Percentiles rank a stretch among this genome's conserved stretches.
phyloP scores from a whole-genome alignment of 2,888 invertebrate genomes.

The Microplitis deprimator region DNA sequence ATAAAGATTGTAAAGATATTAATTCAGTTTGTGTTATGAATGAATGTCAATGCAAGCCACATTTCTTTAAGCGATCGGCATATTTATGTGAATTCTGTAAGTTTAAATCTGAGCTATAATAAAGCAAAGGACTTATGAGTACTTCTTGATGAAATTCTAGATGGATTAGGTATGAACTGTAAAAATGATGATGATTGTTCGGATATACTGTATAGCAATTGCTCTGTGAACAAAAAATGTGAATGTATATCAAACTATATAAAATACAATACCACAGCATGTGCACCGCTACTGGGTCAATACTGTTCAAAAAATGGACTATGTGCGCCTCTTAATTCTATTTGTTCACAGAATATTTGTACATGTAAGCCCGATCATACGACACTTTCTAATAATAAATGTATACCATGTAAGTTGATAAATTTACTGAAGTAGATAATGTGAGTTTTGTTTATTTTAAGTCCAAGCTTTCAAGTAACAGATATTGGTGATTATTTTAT shows the following conservation, averaged over 20 bases:
- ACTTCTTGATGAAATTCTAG: neutral
- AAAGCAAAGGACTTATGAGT: neutral
- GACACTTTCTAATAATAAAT: neutral
- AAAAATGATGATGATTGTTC: neutral
- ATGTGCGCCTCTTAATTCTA: neutral
- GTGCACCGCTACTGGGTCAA: neutral
- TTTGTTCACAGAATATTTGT: neutral
- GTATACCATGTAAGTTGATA: neutral
- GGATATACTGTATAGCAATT: neutral
- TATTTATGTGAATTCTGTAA: neutral
- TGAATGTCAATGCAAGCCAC: neutral
- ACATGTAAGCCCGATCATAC: neutral
- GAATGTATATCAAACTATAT: neutral
- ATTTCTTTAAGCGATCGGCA: neutral
- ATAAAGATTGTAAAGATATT: neutral
- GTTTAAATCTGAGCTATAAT: neutral
- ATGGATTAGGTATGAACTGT: neutral
- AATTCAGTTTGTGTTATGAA: neutral
- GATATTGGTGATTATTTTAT: too few relatives aligned
- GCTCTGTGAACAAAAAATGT: neutral
- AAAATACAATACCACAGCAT: neutral
- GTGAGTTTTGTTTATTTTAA: neutral
- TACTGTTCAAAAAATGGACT: neutral
- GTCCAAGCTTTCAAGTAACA: neutral
- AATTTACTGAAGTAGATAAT: neutral